phyloP scores from a whole-genome alignment of 2,888 invertebrate genomes.

The Ophioninae sp. region DNA sequence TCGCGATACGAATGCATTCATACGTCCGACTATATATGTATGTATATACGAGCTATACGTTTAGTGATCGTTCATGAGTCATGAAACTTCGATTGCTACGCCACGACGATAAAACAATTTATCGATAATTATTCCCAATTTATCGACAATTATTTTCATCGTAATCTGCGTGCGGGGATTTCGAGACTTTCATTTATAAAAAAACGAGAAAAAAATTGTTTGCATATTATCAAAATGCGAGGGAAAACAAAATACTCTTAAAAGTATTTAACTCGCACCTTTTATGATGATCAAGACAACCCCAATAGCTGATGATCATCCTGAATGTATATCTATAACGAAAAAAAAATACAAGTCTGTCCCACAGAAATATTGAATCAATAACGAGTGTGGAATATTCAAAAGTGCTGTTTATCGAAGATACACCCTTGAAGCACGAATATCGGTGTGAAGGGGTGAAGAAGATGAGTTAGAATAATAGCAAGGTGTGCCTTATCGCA shows the following conservation, averaged over 20 bases:
- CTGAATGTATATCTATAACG: not conserved
- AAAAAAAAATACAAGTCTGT: not conserved
- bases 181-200: too few relatives aligned
- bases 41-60: slow-evolving; percentile 6
- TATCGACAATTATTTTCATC: too few relatives aligned
- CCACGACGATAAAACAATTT: not conserved
- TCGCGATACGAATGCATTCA: slow-evolving; percentile 13
- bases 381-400: not conserved
- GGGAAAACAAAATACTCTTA: too few relatives aligned
- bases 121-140: too few relatives aligned
- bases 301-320: not conserved
- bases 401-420: not conserved
- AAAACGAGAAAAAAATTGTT: too few relatives aligned
- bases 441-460: not conserved
- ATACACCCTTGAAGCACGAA: not conserved
- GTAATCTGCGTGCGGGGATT: too few relatives aligned
- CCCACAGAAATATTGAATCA: not conserved
- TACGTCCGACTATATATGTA: not conserved
- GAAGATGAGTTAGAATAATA: slow-evolving; percentile 8
- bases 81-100: slow-evolving; percentile 47
- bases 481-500: slow-evolving; percentile 31
- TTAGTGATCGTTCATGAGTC: slow-evolving; percentile 39
- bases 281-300: too few relatives aligned
- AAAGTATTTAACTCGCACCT: too few relatives aligned
- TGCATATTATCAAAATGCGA: too few relatives aligned